Base-by-base conservation (phyloP, 2,888 invertebrate species). In the Caenorhabditis sinica region DNA sequence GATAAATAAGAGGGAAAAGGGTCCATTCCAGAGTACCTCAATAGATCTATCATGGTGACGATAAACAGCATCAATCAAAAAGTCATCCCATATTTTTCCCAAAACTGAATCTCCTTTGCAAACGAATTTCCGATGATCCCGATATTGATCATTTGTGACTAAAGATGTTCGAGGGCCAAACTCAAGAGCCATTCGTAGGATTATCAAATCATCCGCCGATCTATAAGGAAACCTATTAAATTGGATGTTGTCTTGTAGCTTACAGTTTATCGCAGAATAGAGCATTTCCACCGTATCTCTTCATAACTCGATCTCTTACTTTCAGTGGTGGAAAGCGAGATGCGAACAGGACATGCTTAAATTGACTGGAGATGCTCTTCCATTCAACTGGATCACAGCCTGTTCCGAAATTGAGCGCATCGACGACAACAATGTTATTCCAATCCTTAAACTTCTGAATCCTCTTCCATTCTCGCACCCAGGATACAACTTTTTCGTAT, bases 151-250 rank as follows among this genome's bases (percentile, higher is more conserved):
- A 61, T 88, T 89, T 15, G 83, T 83, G 23, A 89, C 51, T 2
- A 88, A 20, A 11, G 63, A 66, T 11, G 80, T 61, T 11, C 43
- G 13, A 3, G 73, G 81, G n/a, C 89, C 87, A 40, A 82, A 84
- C 63, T 86, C 73, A 2, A 84, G 71, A 25, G 87, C 85, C 30
- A 87, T 82, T 6, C 69, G 53, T 0, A 89, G 56, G 28, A 85
- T 83, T 1, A 83, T 45, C 23, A 89, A 58, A 51, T 89, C 89
- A 45, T 89, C 89, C 9, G 85, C 65, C 0, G 89, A 87, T 40
- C 88, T 86, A 60, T n/a, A 51, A 63, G 33, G 20, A 28, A 69
- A 28, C 20, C 9, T 65, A 23, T n/a, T 25, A 17, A 66, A 15
- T 51, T 2, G 17, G 13, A 13, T 36, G 2, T 30, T 20, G 25